phyloP scores from a whole-genome alignment of 2,113 vertebrate species.

The Echinops telfairi region DNA sequence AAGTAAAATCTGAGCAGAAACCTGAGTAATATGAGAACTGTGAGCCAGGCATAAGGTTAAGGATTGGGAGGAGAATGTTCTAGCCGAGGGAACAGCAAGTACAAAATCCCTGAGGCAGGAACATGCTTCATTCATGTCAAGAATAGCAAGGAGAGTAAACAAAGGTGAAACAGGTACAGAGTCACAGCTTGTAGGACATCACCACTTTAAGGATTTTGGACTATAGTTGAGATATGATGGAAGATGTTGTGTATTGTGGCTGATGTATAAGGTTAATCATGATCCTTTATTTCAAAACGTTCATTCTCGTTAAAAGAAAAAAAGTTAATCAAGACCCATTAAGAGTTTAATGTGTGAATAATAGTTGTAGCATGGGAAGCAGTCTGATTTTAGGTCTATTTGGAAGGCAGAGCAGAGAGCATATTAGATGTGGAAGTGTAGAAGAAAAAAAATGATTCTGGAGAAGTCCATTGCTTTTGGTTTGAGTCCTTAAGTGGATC shows the following conservation, averaged over 20 bases:
- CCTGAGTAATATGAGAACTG: background rate
- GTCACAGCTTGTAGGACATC: background rate
- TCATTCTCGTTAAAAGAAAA: constrained; percentile 46
- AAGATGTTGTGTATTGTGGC: background rate
- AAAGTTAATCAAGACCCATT: background rate
- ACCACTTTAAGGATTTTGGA: background rate
- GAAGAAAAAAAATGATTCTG: background rate
- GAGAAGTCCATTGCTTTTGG: background rate
- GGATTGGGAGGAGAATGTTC: background rate
- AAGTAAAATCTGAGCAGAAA: background rate
- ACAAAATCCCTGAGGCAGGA: constrained; percentile 43
- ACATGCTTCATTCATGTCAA: background rate
- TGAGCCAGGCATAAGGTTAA: background rate
- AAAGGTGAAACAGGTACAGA: background rate
- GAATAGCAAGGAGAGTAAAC: background rate
- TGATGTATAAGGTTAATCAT: background rate
- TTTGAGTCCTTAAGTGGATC: background rate
- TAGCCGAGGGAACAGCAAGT: background rate
- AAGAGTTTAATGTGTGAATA: background rate
- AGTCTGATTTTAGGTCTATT: constrained; percentile 24
- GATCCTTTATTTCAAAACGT: constrained; percentile 15
- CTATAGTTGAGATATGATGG: constrained; percentile 38
- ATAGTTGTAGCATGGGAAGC: background rate
- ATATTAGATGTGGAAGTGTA: background rate
- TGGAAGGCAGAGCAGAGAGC: constrained; percentile 1